phyloP scores from a whole-genome alignment of 2,113 vertebrate species.

The Chloroceryle aenea region DNA sequence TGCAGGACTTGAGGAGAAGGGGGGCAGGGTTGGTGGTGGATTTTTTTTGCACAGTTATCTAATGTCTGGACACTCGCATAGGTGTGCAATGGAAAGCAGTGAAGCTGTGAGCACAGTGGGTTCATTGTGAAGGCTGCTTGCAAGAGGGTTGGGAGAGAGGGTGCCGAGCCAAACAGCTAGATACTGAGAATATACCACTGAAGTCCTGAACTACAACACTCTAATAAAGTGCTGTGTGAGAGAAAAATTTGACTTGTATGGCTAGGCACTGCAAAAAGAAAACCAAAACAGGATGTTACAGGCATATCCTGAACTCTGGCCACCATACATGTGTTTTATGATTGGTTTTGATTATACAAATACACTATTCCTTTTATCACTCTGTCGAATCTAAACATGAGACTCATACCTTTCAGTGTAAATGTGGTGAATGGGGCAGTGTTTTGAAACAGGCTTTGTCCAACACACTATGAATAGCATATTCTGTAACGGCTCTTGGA shows the following conservation, averaged over 20 bases:
- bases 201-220: neutral
- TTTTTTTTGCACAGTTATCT: slow-evolving; percentile 22
- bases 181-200: neutral
- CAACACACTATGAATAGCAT: neutral
- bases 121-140: slow-evolving; percentile 36
- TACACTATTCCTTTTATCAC: slow-evolving; percentile 19
- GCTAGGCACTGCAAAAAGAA: neutral
- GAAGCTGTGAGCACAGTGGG: slow-evolving; percentile 21
- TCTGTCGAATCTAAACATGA: neutral
- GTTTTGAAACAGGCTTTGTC: slow-evolving; percentile 41
- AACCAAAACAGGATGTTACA: neutral
- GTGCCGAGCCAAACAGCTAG: neutral
- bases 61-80: neutral
- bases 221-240: neutral
- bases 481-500: slow-evolving; percentile 26
- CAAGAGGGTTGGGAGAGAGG: neutral
- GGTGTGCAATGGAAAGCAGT: slow-evolving; percentile 41
- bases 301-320: neutral
- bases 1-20: neutral
- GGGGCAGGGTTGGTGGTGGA: neutral
- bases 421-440: neutral
- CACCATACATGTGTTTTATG: neutral
- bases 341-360: slow-evolving; percentile 14
- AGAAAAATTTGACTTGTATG: neutral
- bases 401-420: neutral